phyloP scores from a whole-genome alignment of 2,113 vertebrate genomes.

The Phodopus roborovskii region DNA sequence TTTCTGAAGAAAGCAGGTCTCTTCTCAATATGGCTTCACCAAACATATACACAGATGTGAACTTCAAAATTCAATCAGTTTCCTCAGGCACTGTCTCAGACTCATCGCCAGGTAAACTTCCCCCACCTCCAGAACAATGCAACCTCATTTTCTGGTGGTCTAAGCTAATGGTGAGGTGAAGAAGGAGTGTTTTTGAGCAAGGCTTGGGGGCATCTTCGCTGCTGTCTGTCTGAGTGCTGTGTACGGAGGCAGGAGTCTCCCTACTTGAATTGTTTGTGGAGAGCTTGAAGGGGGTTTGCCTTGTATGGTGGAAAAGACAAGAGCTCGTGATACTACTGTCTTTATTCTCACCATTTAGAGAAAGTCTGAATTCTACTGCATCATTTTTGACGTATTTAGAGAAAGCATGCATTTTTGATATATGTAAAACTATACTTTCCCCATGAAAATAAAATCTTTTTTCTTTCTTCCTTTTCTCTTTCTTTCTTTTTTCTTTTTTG shows the following conservation, averaged over 20 bases:
- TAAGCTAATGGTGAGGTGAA: neutral
- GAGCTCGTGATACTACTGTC: neutral
- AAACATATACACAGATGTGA: conserved; percentile 68
- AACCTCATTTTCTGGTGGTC: neutral
- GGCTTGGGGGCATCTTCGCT: neutral
- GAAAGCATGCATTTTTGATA: neutral
- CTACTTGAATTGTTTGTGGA: neutral
- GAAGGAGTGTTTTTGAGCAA: neutral
- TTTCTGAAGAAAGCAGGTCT: conserved; percentile 17
- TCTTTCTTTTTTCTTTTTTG: too few species aligned
- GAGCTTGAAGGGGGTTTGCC: neutral
- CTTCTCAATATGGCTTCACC: conserved; percentile 59
- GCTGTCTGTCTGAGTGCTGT: neutral
- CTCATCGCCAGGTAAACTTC: conserved; percentile 58
- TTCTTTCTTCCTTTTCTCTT: too few species aligned
- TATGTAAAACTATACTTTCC: neutral
- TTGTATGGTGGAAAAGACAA: neutral
- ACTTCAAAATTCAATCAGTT: conserved; percentile 18
- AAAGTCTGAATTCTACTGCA: neutral
- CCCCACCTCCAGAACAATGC: neutral
- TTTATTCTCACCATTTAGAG: neutral
- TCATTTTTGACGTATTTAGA: neutral
- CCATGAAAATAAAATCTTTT: neutral
- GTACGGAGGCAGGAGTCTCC: neutral
- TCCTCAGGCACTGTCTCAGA: neutral